Base-by-base conservation (phyloP, 2,113 vertebrate species). In the Holacanthus passer region DNA sequence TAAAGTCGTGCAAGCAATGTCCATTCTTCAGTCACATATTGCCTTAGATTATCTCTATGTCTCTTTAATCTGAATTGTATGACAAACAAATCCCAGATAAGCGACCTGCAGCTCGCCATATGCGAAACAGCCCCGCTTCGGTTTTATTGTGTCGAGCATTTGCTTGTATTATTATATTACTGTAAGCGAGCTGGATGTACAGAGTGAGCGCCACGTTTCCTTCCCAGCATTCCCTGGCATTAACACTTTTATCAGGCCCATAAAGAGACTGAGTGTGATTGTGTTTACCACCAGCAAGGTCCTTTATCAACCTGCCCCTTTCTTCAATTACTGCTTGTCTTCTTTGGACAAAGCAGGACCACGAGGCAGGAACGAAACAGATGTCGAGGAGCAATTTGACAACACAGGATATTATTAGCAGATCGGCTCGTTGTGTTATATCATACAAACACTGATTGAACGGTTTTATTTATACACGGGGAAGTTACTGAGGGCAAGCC, bases 221-320 rank as follows among this genome's bases (percentile, higher is more conserved):
- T 87, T 90, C 74, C 84, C 80, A 85, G 81, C 62, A 77, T 65
- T 85, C 81, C 35, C 48, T 27, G n/a, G 59, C 32, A 22, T 47
- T 16, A 69, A 47, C 58, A 64, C 71, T 32, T 88, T 86, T 75
- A 84, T 70, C 64, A 56, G 16, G 55, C 20, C 59, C 52, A 79
- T 71, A 81, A 68, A 83, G 52, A 75, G 22, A 31, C 12, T 24
- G 39, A 43, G 22, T 70, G 47, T 65, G 52, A 56, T n/a, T 64
- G 43, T 52, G 37, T 79, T 77, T 63, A 6, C 48, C 19, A 3
- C 20, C 32, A 2, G 35, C 81, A 12, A 32, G 9, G 22, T 17
- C 60, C 13, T 52, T 53, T 52, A 60, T 59, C 20, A 58, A 14
- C 56, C 47, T 13, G 43, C 13, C 45, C 19, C 9, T 56, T 19